Evolutionary conservation across 2,113 vertebrate species (phyloP).

Genomic region (Oreochromis aureus): DNA sequence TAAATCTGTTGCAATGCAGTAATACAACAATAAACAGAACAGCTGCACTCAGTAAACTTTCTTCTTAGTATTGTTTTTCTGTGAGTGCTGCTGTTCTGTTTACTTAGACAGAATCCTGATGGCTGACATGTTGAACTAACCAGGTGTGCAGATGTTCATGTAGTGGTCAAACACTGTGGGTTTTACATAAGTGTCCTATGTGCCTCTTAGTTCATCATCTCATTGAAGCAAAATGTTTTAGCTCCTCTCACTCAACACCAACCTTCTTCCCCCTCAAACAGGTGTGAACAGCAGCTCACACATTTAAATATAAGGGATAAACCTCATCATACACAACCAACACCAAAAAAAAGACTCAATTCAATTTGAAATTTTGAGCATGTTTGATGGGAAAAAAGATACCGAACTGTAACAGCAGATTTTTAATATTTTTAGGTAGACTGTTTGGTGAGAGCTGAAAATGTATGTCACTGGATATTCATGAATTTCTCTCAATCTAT

Average conservation of each 20-base stretch:
- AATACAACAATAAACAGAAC: neutral
- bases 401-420: rapidly evolving
- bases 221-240: rapidly evolving
- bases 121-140: rapidly evolving
- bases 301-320: neutral
- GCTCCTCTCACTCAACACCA: rapidly evolving
- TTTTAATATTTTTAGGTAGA: neutral
- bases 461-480: neutral
- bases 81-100: neutral
- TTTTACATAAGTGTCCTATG: neutral
- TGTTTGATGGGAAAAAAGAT: neutral
- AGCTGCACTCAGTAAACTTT: rapidly evolving
- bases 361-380: neutral
- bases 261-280: rapidly evolving
- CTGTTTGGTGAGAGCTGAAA: rapidly evolving
- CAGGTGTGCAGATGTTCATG: rapidly evolving
- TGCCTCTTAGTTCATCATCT: rapidly evolving
- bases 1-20: rapidly evolving
- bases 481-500: neutral
- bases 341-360: rapidly evolving
- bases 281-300: neutral
- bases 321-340: neutral
- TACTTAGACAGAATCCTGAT: rapidly evolving
- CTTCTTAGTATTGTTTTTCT: neutral
- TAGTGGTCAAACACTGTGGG: rapidly evolving